Conservation (phyloP, 2,797 vertebrate species). For the Acanthurus leucopareius region DNA sequence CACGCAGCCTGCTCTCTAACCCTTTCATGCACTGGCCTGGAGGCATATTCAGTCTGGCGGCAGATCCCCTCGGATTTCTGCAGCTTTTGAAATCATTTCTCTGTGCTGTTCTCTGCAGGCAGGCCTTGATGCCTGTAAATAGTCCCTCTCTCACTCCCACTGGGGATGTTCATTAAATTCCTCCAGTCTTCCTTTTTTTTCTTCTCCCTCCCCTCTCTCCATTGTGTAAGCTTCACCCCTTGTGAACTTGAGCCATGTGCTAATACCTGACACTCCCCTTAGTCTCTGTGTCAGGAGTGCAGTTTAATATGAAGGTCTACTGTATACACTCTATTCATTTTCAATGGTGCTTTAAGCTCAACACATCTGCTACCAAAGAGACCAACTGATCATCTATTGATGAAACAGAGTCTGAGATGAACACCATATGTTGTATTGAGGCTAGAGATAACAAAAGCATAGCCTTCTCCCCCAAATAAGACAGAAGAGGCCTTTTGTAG, state of each 20-base stretch:
- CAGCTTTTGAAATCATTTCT: slow-evolving; percentile 85
- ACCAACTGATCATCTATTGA: slow-evolving; percentile 27
- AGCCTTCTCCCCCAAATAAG: slow-evolving; percentile 8
- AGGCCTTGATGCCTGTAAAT: slow-evolving; percentile 77
- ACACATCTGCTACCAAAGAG: slow-evolving; percentile 72
- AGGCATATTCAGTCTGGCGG: slow-evolving; percentile 83
- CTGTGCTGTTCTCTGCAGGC: slow-evolving; percentile 73
- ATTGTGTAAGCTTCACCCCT: slow-evolving; percentile 74
- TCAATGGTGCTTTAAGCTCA: slow-evolving; percentile 59
- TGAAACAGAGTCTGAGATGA: slow-evolving; percentile 28
- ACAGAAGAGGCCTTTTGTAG: slow-evolving; percentile 32
- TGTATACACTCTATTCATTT: slow-evolving; percentile 32
- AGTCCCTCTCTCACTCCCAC: slow-evolving; percentile 75
- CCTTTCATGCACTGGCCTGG: slow-evolving; percentile 78
- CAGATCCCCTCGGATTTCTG: slow-evolving; percentile 83
- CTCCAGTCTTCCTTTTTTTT: slow-evolving; percentile 69
- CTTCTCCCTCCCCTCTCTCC: slow-evolving; percentile 39
- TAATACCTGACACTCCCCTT: slow-evolving; percentile 62
- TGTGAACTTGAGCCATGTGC: slow-evolving; percentile 65
- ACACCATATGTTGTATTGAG: slow-evolving; percentile 35
- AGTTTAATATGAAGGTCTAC: slow-evolving; percentile 34
- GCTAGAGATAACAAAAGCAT: slow-evolving; percentile 29
- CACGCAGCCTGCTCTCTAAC: slow-evolving; percentile 68
- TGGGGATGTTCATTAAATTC: slow-evolving; percentile 86
- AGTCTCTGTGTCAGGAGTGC: slow-evolving; percentile 51